These are phyloP conservation scores for Diplolepis rosae DNA, from an alignment of 2,888 invertebrate genomes.

Conservation along the genomic window DNA sequence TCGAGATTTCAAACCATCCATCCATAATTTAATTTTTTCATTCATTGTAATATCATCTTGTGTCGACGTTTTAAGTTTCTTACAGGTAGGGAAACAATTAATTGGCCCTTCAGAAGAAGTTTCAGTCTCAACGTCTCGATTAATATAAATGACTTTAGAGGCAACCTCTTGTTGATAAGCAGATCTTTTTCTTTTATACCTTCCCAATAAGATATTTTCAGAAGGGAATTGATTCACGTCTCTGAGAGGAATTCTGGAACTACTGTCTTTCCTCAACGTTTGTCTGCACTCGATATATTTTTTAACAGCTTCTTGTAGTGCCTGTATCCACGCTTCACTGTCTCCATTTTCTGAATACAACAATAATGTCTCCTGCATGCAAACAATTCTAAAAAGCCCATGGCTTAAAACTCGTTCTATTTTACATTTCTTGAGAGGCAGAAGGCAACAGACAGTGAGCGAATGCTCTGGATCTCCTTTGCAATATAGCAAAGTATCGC, in stretches of 20 bases:
- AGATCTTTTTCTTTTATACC: slow-evolving; percentile 56
- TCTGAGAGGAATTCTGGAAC: slow-evolving; percentile 78
- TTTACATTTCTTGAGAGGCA: slow-evolving; percentile 82
- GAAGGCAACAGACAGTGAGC: slow-evolving; percentile 79
- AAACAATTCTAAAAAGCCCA: slow-evolving; percentile 78
- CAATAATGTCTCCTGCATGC: slow-evolving; percentile 77
- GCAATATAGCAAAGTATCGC: slow-evolving; percentile 84
- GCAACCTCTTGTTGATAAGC: slow-evolving; percentile 41
- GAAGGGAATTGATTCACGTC: slow-evolving; percentile 75
- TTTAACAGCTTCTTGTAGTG: slow-evolving; percentile 76
- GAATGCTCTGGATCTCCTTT: slow-evolving; percentile 79
- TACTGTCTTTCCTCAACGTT: slow-evolving; percentile 80
- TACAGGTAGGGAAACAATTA: slow-evolving; percentile 40
- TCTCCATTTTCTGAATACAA: slow-evolving; percentile 77
- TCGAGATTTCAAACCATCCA: slow-evolving; percentile 30
- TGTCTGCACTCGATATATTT: slow-evolving; percentile 77
- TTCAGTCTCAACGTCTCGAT: slow-evolving; percentile 46
- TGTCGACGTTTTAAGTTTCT: slow-evolving; percentile 37
- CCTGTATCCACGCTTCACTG: slow-evolving; percentile 77
- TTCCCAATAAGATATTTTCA: slow-evolving; percentile 52
- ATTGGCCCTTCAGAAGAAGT: slow-evolving; percentile 25
- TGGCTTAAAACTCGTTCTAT: slow-evolving; percentile 77
- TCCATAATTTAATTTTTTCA: slow-evolving; percentile 38
- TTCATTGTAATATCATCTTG: slow-evolving; percentile 36
- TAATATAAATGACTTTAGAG: slow-evolving; percentile 52